These are phyloP conservation scores for Pomatorhinus ruficollis DNA, from an alignment of 2,113 vertebrate species.

Conservation along the genomic window DNA sequence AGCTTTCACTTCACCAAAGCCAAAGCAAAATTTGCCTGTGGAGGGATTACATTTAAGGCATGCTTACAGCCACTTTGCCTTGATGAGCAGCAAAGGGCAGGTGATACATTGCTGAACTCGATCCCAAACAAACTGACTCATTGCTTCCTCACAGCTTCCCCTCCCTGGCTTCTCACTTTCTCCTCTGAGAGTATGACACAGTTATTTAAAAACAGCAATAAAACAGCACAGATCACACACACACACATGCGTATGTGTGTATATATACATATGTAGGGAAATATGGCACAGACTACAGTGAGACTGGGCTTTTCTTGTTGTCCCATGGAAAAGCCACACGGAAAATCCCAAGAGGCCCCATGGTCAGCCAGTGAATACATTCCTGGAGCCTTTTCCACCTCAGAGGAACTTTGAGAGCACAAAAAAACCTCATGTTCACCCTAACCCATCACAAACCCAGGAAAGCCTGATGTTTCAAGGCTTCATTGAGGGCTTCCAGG, in stretches of 20 bases:
- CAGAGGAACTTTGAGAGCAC: neutral
- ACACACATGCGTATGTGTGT: rapidly evolving
- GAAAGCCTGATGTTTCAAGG: neutral
- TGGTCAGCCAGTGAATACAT: neutral
- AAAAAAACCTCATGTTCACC: rapidly evolving
- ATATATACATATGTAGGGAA: neutral
- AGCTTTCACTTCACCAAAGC: neutral
- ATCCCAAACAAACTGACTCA: neutral
- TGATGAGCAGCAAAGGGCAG: neutral
- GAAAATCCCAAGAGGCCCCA: neutral
- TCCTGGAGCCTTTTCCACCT: neutral
- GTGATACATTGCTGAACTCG: neutral
- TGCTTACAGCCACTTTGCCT: neutral
- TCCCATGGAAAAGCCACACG: neutral
- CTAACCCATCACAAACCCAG: neutral
- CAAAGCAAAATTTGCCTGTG: neutral
- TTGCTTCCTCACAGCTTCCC: neutral
- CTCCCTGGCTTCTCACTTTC: neutral
- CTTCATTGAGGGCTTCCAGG: neutral
- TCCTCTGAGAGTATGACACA: neutral
- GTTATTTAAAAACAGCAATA: neutral
- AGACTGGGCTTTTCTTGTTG: neutral
- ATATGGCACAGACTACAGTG: neutral
- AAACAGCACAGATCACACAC: neutral
- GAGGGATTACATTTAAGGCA: neutral